phyloP scores from a whole-genome alignment of 2,888 invertebrate species.

The Leucoptera coffeella region DNA sequence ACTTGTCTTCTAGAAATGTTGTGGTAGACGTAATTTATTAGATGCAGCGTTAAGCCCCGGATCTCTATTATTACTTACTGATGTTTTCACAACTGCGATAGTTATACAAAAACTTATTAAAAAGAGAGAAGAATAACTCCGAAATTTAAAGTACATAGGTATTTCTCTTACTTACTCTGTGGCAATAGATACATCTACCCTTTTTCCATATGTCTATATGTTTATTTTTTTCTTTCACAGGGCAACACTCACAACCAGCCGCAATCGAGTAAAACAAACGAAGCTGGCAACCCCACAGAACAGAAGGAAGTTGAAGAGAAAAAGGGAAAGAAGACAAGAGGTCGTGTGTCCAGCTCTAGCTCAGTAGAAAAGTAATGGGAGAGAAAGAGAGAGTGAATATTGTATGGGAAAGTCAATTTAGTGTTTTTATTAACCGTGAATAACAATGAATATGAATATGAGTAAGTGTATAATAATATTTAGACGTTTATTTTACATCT shows the following conservation, averaged over 20 bases:
- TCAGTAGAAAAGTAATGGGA: conserved; percentile 42
- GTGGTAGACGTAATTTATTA: too few species aligned
- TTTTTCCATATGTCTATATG: too few species aligned
- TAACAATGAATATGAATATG: background rate
- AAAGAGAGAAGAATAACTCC: too few species aligned
- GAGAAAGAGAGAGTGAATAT: background rate
- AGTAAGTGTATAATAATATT: background rate
- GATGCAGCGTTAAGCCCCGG: too few species aligned
- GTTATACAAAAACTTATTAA: too few species aligned
- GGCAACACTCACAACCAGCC: conserved; percentile 15
- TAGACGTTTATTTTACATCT: background rate
- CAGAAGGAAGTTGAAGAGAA: conserved; percentile 20
- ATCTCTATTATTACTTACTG: too few species aligned
- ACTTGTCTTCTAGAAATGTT: too few species aligned
- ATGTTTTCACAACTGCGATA: too few species aligned
- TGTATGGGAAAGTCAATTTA: background rate
- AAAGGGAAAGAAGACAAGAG: conserved; percentile 25
- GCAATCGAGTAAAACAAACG: conserved; percentile 11
- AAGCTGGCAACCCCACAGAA: conserved; percentile 13
- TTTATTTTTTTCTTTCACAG: conserved; percentile 10
- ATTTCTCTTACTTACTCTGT: too few species aligned
- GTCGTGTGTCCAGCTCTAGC: conserved; percentile 36
- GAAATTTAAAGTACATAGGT: too few species aligned
- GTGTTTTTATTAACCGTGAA: background rate
- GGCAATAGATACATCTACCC: too few species aligned